These are phyloP conservation scores for Papilio demoleus DNA, from an alignment of 2,888 invertebrate genomes.

Conservation along the genomic window DNA sequence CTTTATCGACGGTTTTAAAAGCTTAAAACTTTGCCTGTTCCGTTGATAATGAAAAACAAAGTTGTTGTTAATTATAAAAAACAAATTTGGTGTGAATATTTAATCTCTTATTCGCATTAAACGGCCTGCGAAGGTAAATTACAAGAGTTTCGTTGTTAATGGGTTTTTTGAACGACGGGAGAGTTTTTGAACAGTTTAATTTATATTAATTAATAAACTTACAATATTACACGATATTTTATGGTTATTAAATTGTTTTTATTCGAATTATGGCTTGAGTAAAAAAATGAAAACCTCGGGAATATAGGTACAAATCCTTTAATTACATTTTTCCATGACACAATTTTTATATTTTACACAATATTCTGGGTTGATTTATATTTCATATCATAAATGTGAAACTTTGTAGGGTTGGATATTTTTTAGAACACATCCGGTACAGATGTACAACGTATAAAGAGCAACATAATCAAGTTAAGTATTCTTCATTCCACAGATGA, in stretches of 20 bases:
- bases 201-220: neutral
- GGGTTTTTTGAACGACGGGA: neutral
- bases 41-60: constrained; percentile 29
- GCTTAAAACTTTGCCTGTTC: constrained; percentile 38
- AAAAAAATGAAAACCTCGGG: too few species aligned
- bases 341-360: too few species aligned
- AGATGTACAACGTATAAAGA: too few species aligned
- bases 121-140: constrained; percentile 21
- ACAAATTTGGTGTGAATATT: constrained; percentile 36
- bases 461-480: too few species aligned
- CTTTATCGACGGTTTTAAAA: constrained; percentile 31
- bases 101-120: constrained; percentile 5
- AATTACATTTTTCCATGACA: too few species aligned
- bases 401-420: too few species aligned
- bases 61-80: constrained; percentile 35
- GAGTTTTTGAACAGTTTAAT: neutral
- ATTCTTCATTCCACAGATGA: too few species aligned
- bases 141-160: constrained; percentile 21
- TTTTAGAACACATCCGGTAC: too few species aligned
- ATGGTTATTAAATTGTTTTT: neutral
- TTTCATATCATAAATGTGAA: too few species aligned
- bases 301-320: too few species aligned
- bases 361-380: too few species aligned
- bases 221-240: neutral
- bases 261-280: too few species aligned